Evolutionary conservation across 2,888 invertebrate genomes (phyloP).

Genomic region (Globia sparganii): DNA sequence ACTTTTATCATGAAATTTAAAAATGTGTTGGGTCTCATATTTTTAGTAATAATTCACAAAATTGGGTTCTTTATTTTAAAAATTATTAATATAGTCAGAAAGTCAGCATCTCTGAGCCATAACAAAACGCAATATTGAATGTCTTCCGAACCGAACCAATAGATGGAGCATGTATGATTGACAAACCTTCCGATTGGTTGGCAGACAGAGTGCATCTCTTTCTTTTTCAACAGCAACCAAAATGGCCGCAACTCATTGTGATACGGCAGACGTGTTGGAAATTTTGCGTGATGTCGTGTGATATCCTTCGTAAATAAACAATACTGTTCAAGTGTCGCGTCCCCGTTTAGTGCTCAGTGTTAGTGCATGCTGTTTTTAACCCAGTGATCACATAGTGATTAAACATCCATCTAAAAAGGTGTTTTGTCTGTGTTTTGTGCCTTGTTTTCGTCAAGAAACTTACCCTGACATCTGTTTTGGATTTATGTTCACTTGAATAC

Average conservation of each 20-base stretch:
- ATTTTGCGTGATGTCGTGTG: slow-evolving; percentile 78
- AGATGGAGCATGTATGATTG: slow-evolving; percentile 19
- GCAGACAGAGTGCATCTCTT: slow-evolving; percentile 71
- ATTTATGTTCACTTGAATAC: slow-evolving; percentile 88
- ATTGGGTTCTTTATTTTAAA: background rate
- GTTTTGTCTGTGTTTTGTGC: slow-evolving; percentile 86
- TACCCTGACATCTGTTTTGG: slow-evolving; percentile 84
- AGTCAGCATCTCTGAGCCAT: background rate
- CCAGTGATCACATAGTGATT: slow-evolving; percentile 78
- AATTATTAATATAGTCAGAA: background rate
- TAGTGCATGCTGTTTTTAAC: slow-evolving; percentile 80
- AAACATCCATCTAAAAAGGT: slow-evolving; percentile 76
- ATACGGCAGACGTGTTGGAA: slow-evolving; percentile 85
- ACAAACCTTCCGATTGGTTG: slow-evolving; percentile 67
- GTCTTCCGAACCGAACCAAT: slow-evolving; percentile 39
- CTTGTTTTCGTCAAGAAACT: slow-evolving; percentile 86
- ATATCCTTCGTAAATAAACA: slow-evolving; percentile 84
- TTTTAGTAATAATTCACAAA: background rate
- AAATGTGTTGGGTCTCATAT: background rate
- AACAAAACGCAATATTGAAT: slow-evolving; percentile 42
- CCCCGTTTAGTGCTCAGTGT: slow-evolving; percentile 75
- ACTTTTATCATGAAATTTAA: background rate
- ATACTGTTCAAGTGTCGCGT: slow-evolving; percentile 76
- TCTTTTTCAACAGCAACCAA: slow-evolving; percentile 80
- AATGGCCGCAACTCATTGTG: slow-evolving; percentile 87